A percentile compares a stretch with the other conserved stretches of the same genome.
Conservation (phyloP, 2,797 vertebrate species). For the Labroides dimidiatus region DNA sequence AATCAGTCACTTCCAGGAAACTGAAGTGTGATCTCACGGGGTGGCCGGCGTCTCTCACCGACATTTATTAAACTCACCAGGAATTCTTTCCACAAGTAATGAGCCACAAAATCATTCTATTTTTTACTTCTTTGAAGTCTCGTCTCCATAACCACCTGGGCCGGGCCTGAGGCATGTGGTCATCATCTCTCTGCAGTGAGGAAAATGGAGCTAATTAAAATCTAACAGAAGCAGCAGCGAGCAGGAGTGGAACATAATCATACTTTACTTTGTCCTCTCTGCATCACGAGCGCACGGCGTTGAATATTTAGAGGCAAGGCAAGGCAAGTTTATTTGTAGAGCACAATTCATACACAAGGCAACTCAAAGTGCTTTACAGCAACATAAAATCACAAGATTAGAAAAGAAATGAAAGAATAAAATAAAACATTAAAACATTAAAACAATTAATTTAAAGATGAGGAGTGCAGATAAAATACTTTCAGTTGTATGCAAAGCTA, state of each 20-base stretch:
- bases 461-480: no score
- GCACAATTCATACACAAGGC: no score
- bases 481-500: no score
- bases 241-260: conserved; percentile 67
- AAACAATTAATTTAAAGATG: no score
- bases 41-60: conserved; percentile 51
- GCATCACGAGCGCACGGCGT: conserved; percentile 31
- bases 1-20: conserved; percentile 43
- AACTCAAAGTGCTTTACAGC: no score
- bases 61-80: conserved; percentile 66
- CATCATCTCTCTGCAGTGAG: conserved; percentile 64
- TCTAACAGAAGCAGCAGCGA: conserved; percentile 55
- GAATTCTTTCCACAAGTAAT: conserved; percentile 66
- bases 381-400: no score
- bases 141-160: conserved; percentile 59
- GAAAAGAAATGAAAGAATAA: no score
- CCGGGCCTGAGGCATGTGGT: conserved; percentile 59
- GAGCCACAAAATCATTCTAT: conserved; percentile 52
- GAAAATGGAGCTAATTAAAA: conserved; percentile 76
- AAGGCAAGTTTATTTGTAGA: no score
- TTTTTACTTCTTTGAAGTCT: conserved; percentile 50
- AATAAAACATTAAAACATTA: no score
- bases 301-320: conserved; percentile 30
- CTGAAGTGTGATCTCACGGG: conserved; percentile 41
- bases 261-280: conserved; percentile 53